Conservation (phyloP, 2,113 vertebrate genomes). For the Vicugna pacos region DNA sequence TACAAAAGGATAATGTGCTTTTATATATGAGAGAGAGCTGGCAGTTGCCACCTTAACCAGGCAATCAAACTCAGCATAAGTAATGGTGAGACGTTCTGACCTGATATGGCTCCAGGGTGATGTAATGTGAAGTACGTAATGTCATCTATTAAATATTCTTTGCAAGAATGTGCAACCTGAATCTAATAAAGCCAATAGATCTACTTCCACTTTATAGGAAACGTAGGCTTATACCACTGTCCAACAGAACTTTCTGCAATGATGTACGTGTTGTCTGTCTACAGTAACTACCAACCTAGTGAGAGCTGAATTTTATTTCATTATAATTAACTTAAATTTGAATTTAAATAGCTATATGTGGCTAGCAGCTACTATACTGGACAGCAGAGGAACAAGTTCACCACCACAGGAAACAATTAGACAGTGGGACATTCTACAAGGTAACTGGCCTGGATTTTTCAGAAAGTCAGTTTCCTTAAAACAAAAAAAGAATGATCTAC, state of each 20-base stretch:
- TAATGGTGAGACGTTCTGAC: neutral
- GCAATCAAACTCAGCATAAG: conserved; percentile 47
- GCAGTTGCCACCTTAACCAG: conserved; percentile 8
- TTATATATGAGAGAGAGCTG: neutral
- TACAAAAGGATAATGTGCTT: conserved; percentile 34
- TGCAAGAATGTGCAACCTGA: conserved; percentile 26
- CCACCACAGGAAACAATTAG: neutral
- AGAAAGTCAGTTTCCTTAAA: neutral
- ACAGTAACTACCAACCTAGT: conserved; percentile 12
- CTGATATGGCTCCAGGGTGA: neutral
- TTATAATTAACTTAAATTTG: conserved; percentile 25
- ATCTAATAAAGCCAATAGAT: conserved; percentile 27
- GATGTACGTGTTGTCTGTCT: neutral
- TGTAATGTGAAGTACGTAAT: conserved; percentile 49
- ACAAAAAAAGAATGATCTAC: neutral
- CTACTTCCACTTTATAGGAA: conserved; percentile 16
- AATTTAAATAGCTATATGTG: conserved; percentile 5
- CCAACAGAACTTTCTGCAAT: conserved; percentile 17
- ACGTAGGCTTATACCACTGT: neutral
- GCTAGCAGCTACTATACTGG: neutral
- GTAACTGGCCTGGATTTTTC: neutral
- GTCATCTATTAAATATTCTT: conserved; percentile 41
- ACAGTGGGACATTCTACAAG: neutral
- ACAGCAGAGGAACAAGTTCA: neutral
- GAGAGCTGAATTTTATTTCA: conserved; percentile 5